A percentile compares a stretch with the other conserved stretches of the same genome.
These are phyloP conservation scores for Brachypterus glaber DNA, from an alignment of 2,888 invertebrate genomes.

Conservation along the genomic window DNA sequence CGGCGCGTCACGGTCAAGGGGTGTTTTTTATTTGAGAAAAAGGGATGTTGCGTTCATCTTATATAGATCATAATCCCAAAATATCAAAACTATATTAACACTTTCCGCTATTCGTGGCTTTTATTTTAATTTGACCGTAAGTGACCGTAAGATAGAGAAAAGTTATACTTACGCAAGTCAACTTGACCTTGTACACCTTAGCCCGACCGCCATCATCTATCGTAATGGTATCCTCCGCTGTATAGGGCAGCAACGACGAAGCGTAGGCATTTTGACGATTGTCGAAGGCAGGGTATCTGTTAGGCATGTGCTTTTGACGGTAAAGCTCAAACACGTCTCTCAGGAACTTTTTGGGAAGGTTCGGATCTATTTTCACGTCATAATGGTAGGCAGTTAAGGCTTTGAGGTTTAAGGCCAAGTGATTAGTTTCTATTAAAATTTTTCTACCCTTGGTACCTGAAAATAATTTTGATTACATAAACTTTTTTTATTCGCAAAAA, in stretches of 20 bases:
- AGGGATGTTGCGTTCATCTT: no score
- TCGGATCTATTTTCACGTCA: slow-evolving; percentile 65
- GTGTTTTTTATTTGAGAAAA: no score
- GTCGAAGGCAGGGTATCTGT: slow-evolving; percentile 58
- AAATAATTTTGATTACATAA: no score
- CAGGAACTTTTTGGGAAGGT: slow-evolving; percentile 56
- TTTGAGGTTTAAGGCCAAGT: slow-evolving; percentile 31
- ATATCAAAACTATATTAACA: no score
- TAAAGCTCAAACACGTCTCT: slow-evolving; percentile 39
- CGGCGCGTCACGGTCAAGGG: no score
- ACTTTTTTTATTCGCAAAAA: no score
- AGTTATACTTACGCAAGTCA: no score
- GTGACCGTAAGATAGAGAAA: no score
- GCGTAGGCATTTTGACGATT: slow-evolving; percentile 60
- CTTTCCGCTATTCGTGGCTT: no score
- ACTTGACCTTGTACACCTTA: slow-evolving; percentile 19
- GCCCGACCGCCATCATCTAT: slow-evolving; percentile 19
- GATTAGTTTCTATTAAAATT: slow-evolving; percentile 7
- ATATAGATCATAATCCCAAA: no score
- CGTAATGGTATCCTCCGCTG: slow-evolving; percentile 33
- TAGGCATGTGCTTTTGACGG: slow-evolving; percentile 36
- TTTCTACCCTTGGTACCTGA: slow-evolving; percentile 8
- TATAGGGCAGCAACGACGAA: slow-evolving; percentile 40
- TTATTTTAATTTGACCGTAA: no score
- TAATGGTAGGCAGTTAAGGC: slow-evolving; percentile 58